Conservation (phyloP, 2,113 vertebrate genomes). For the Monarcha castaneiventris region DNA sequence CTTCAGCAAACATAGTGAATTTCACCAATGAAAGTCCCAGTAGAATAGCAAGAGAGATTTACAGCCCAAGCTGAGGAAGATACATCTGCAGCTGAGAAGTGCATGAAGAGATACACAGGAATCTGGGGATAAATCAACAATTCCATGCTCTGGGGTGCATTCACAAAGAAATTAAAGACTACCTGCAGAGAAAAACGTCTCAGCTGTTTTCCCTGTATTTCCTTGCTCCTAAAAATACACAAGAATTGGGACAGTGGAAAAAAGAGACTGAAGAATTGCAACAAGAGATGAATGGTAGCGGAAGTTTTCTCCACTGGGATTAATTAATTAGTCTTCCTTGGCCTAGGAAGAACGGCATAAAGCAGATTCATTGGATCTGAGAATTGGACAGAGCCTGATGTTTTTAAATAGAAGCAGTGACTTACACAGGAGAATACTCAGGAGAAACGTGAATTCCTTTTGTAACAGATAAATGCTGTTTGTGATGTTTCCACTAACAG, state of each 20-base stretch:
- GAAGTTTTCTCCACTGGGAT: slow-evolving; percentile 31
- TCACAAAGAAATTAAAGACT: slow-evolving; percentile 2
- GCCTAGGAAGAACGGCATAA: background rate
- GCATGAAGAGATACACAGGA: background rate
- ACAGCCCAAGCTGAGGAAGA: background rate
- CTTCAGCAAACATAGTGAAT: background rate
- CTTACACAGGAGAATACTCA: slow-evolving; percentile 5
- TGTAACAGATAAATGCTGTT: background rate
- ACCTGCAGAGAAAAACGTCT: background rate
- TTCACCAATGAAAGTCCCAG: background rate
- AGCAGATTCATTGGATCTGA: slow-evolving; percentile 5
- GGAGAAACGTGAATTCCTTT: background rate
- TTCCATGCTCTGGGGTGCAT: background rate
- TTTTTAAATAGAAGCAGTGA: slow-evolving; percentile 42
- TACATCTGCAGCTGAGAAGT: background rate
- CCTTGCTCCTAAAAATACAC: background rate
- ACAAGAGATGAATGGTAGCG: background rate
- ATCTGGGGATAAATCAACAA: slow-evolving; percentile 17
- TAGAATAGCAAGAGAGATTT: background rate
- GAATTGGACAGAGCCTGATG: background rate
- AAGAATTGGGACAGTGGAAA: background rate
- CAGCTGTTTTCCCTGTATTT: background rate
- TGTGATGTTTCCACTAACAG: background rate
- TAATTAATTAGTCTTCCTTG: slow-evolving; percentile 55
- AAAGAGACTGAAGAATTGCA: background rate